Conservation (phyloP, 2,797 vertebrate species). For the Mormyrus proboscirostris region DNA sequence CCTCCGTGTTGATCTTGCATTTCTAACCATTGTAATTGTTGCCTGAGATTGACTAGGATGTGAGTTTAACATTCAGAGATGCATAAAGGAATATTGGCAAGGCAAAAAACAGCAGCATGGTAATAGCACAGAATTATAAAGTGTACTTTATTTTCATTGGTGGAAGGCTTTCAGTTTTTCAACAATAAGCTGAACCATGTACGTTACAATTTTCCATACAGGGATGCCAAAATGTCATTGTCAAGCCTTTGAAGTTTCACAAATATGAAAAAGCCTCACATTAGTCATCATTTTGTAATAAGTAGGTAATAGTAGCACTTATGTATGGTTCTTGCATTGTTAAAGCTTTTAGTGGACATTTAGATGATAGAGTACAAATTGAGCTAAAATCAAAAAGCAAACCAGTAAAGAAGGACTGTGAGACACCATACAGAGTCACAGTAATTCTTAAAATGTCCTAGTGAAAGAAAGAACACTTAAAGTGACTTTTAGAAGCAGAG, state of each 20-base stretch:
- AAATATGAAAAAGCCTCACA: slow-evolving; percentile 1
- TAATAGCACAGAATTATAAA: slow-evolving; percentile 1
- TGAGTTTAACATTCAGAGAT: neutral
- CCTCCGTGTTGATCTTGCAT: neutral
- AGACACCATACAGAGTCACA: slow-evolving; percentile 5
- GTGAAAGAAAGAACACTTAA: neutral
- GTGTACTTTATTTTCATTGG: neutral
- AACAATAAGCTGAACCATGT: neutral
- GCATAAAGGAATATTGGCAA: neutral
- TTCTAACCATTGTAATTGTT: neutral
- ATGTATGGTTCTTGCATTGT: slow-evolving; percentile 17
- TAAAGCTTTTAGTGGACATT: slow-evolving; percentile 21
- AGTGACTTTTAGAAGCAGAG: neutral
- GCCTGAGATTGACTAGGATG: neutral
- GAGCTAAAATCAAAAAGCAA: neutral
- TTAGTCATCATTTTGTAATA: slow-evolving; percentile 8
- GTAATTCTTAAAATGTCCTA: neutral
- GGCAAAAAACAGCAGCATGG: slow-evolving; percentile 19
- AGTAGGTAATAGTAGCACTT: slow-evolving; percentile 21
- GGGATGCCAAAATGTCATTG: slow-evolving; percentile 1
- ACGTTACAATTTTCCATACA: neutral
- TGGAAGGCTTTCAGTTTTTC: neutral
- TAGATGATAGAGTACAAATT: slow-evolving; percentile 16
- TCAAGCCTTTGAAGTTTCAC: neutral
- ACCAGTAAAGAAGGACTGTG: neutral